phyloP scores from a whole-genome alignment of 1,140 invertebrate genomes.

The Dolichoris vasculosae region DNA sequence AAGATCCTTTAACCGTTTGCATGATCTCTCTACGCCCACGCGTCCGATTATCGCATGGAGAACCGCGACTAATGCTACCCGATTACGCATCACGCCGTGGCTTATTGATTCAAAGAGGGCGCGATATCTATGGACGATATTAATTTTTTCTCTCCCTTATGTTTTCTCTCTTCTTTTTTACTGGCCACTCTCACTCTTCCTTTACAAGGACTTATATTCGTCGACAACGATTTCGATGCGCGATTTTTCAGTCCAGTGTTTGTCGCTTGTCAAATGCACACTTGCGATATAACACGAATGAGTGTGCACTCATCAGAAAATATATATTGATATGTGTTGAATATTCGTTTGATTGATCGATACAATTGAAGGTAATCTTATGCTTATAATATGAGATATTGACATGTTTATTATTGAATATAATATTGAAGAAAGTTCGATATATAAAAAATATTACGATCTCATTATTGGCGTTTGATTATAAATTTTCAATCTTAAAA shows the following conservation, averaged over 20 bases:
- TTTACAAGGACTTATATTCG: constrained; percentile 21
- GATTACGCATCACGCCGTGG: neutral
- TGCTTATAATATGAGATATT: neutral
- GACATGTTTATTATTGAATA: constrained; percentile 19
- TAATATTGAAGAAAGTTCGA: neutral
- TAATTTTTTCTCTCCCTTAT: constrained; percentile 11
- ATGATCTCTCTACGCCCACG: neutral
- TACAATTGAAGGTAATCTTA: neutral
- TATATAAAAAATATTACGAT: neutral
- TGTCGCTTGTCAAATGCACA: constrained; percentile 50
- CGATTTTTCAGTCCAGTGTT: constrained; percentile 34
- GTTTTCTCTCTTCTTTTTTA: neutral
- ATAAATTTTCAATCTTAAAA: neutral
- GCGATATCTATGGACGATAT: neutral
- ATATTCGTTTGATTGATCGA: constrained; percentile 7
- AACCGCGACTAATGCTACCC: neutral
- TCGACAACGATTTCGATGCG: constrained; percentile 5
- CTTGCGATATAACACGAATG: neutral
- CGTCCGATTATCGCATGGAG: neutral
- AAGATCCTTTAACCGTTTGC: neutral
- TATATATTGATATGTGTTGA: neutral
- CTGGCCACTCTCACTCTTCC: neutral
- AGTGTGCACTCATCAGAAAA: constrained; percentile 4
- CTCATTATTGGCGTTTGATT: neutral
- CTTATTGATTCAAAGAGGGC: neutral